phyloP scores from a whole-genome alignment of 2,797 vertebrate species.

The Psittacula derbiana region DNA sequence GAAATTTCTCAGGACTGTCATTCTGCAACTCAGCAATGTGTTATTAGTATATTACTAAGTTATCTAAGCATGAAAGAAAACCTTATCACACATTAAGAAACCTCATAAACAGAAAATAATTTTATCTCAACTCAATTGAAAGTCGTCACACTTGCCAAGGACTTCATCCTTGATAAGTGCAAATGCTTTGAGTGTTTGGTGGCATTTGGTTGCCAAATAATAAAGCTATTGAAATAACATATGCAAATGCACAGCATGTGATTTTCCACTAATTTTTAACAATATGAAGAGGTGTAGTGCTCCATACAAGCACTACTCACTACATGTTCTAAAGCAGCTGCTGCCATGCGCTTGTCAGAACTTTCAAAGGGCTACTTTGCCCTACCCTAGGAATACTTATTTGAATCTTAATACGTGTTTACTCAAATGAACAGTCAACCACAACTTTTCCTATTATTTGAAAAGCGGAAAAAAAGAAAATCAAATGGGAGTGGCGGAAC shows the following conservation, averaged over 20 bases:
- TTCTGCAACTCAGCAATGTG: neutral
- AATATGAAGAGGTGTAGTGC: neutral
- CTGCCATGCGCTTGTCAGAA: neutral
- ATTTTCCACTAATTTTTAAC: conserved; percentile 16
- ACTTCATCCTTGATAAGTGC: neutral
- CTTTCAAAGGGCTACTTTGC: neutral
- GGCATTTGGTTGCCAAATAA: neutral
- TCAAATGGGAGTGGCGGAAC: fast-evolving
- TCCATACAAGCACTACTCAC: neutral
- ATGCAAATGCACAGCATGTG: neutral
- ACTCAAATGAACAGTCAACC: neutral
- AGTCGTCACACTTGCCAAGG: neutral
- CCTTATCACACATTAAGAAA: neutral
- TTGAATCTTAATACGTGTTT: conserved; percentile 17
- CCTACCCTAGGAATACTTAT: neutral
- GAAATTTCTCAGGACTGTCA: neutral
- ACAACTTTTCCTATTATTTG: neutral
- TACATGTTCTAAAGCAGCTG: neutral
- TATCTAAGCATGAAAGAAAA: neutral
- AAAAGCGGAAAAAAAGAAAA: neutral
- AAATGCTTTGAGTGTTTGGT: neutral
- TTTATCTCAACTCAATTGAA: neutral
- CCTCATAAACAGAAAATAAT: neutral
- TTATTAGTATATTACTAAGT: neutral
- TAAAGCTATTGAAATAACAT: neutral